Conservation (phyloP, 2,888 invertebrate genomes). For the Phyllotreta striolata region DNA sequence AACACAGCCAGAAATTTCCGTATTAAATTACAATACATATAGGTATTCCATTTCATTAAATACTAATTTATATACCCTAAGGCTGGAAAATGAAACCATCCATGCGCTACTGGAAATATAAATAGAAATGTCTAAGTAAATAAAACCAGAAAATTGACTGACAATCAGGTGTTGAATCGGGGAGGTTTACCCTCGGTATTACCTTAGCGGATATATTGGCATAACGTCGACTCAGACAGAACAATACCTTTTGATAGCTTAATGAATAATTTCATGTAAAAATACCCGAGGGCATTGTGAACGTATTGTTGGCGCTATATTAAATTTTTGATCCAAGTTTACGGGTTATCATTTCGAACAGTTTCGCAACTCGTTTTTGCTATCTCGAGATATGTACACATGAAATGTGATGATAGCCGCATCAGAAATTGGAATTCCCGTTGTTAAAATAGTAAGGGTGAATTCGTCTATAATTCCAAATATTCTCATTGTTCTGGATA, state of each 20-base stretch:
- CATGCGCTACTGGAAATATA: slow-evolving; percentile 24
- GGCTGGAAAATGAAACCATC: neutral
- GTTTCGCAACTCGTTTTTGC: slow-evolving; percentile 17
- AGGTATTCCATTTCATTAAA: too few species aligned
- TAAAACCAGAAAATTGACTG: slow-evolving; percentile 37
- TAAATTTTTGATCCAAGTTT: slow-evolving; percentile 31
- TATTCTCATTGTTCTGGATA: too few species aligned
- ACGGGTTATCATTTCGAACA: slow-evolving; percentile 12
- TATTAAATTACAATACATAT: too few species aligned
- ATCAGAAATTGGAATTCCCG: slow-evolving; percentile 9
- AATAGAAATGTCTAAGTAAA: slow-evolving; percentile 39
- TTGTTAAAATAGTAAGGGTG: neutral
- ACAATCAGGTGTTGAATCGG: slow-evolving; percentile 40
- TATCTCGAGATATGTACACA: slow-evolving; percentile 12
- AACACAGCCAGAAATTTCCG: too few species aligned
- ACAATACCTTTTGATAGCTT: slow-evolving; percentile 36
- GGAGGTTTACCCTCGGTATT: slow-evolving; percentile 33
- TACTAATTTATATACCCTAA: too few species aligned
- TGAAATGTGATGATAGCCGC: neutral
- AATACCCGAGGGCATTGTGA: slow-evolving; percentile 38
- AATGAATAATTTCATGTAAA: slow-evolving; percentile 41
- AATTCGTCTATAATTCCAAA: too few species aligned
- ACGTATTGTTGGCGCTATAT: slow-evolving; percentile 37
- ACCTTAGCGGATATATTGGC: slow-evolving; percentile 31
- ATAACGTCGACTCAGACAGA: slow-evolving; percentile 27